These are phyloP conservation scores for Okapia johnstoni DNA, from an alignment of 2,113 vertebrate genomes.

Conservation along the genomic window DNA sequence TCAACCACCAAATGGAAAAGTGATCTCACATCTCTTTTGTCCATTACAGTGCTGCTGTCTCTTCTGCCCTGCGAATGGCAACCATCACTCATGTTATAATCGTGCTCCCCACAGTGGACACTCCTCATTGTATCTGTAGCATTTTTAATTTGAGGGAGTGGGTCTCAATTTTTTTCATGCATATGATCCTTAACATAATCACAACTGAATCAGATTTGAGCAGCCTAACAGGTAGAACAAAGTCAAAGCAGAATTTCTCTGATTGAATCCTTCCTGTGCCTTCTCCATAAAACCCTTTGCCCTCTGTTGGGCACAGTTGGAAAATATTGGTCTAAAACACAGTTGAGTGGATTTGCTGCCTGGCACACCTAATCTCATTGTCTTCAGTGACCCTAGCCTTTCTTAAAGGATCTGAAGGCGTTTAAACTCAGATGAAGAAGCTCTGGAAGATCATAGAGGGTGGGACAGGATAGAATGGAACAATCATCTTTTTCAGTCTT, in stretches of 20 bases:
- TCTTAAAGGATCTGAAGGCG: neutral
- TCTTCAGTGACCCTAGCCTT: slow-evolving; percentile 48
- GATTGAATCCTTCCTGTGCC: neutral
- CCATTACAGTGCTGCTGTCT: neutral
- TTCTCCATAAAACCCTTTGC: slow-evolving; percentile 15
- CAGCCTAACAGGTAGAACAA: neutral
- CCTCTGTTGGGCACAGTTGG: slow-evolving; percentile 42
- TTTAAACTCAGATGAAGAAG: slow-evolving; percentile 18
- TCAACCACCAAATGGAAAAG: neutral
- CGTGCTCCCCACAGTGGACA: neutral
- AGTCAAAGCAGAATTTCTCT: slow-evolving; percentile 14
- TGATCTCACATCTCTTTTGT: neutral
- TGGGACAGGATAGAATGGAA: neutral
- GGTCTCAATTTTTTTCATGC: neutral
- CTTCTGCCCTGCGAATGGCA: neutral
- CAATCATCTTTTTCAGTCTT: neutral
- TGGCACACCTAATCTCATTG: neutral
- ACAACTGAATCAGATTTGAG: neutral
- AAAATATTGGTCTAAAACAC: slow-evolving; percentile 36
- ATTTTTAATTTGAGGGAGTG: neutral
- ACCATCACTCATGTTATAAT: neutral
- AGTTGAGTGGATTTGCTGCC: slow-evolving; percentile 39
- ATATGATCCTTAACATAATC: neutral
- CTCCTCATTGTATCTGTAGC: neutral
- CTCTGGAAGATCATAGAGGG: neutral